Percentiles rank a stretch among this genome's conserved stretches.
Evolutionary conservation across 2,797 vertebrate genomes (phyloP).

Genomic region (Danio choprae): DNA sequence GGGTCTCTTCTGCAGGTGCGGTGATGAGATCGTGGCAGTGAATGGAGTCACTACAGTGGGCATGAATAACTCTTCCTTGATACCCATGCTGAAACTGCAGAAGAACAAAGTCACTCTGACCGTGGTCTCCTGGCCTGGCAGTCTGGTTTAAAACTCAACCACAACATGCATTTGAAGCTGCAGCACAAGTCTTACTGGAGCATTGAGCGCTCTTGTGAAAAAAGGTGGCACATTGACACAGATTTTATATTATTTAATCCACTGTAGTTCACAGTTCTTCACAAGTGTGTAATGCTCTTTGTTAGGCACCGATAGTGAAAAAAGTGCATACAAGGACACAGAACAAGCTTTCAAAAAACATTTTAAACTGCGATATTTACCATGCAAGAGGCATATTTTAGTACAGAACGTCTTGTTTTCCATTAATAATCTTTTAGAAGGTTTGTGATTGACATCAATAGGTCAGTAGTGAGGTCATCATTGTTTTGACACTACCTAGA

Average conservation of each 20-base stretch:
- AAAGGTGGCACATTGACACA: constrained; percentile 60
- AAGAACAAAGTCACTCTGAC: constrained; percentile 91
- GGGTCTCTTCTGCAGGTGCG: constrained; percentile 78
- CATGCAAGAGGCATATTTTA: constrained; percentile 34
- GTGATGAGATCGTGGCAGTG: constrained; percentile 94
- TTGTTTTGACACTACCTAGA: constrained; percentile 34
- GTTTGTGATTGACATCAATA: constrained; percentile 32
- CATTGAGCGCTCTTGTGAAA: constrained; percentile 32
- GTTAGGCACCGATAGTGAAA: neutral
- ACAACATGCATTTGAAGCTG: neutral
- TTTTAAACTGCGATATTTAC: constrained; percentile 22
- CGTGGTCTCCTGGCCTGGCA: constrained; percentile 93
- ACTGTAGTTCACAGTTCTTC: constrained; percentile 1
- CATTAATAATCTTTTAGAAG: constrained; percentile 34
- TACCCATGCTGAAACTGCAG: constrained; percentile 94
- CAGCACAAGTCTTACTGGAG: constrained; percentile 1
- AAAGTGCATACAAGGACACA: constrained; percentile 25
- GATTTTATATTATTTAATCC: constrained; percentile 43
- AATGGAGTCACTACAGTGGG: constrained; percentile 88
- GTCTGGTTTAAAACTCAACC: constrained; percentile 78
- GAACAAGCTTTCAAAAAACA: constrained; percentile 11
- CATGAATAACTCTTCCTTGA: constrained; percentile 92
- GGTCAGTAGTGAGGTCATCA: neutral
- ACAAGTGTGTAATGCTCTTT: constrained; percentile 1
- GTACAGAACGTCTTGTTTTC: neutral